These are phyloP conservation scores for Brachylomia viminalis DNA, from an alignment of 2,888 invertebrate species.

Conservation along the genomic window DNA sequence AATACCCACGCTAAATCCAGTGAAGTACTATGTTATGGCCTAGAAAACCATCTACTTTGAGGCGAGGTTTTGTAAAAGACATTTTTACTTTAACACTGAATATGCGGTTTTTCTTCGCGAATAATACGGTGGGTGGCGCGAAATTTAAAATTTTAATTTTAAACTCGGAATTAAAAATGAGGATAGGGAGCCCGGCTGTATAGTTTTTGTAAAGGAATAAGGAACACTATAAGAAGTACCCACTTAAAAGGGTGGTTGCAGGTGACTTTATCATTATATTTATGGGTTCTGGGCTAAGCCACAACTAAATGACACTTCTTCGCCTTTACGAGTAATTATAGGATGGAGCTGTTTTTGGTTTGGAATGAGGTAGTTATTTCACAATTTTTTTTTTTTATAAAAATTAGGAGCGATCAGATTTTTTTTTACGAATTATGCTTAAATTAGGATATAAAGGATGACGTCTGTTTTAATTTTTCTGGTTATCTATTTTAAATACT, in stretches of 20 bases:
- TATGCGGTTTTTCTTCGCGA: constrained; percentile 55
- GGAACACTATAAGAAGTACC: neutral
- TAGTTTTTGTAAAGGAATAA: constrained; percentile 12
- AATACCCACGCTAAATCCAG: constrained; percentile 56
- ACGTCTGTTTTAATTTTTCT: neutral
- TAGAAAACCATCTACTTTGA: constrained; percentile 63
- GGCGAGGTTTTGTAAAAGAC: constrained; percentile 56
- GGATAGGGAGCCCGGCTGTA: constrained; percentile 9
- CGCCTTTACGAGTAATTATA: neutral
- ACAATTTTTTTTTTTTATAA: neutral
- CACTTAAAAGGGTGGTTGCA: neutral
- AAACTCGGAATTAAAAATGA: constrained; percentile 51
- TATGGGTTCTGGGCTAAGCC: no score
- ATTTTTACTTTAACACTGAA: constrained; percentile 59
- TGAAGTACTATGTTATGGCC: constrained; percentile 61
- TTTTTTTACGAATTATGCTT: no score
- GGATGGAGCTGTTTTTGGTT: neutral
- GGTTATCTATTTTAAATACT: no score
- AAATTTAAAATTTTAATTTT: constrained; percentile 62
- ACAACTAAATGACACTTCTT: neutral
- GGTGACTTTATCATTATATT: neutral
- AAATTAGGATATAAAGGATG: neutral
- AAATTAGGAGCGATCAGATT: neutral
- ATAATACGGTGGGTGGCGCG: constrained; percentile 48
- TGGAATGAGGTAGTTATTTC: neutral